Conservation (phyloP, 2,888 invertebrate genomes). For the Achlya flavicornis region DNA sequence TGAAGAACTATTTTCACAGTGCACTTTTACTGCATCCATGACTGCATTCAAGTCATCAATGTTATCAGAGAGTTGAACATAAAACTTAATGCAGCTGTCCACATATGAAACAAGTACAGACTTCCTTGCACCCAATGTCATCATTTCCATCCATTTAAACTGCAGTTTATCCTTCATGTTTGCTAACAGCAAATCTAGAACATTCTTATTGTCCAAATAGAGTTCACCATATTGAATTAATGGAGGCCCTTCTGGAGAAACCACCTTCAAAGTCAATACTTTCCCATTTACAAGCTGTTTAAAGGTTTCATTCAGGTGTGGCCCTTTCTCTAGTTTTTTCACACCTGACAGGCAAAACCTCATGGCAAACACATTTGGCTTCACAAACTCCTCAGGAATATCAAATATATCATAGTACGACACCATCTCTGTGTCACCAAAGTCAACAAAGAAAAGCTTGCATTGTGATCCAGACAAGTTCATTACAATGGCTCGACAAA, state of each 20-base stretch:
- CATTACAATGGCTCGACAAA: slow-evolving; percentile 91
- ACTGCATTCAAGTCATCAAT: slow-evolving; percentile 85
- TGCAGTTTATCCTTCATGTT: slow-evolving; percentile 72
- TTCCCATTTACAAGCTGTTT: slow-evolving; percentile 86
- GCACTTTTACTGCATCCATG: slow-evolving; percentile 86
- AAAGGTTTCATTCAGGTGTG: slow-evolving; percentile 87
- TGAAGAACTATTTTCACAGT: slow-evolving; percentile 80
- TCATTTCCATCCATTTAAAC: slow-evolving; percentile 68
- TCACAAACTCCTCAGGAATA: slow-evolving; percentile 88
- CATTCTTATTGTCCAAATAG: slow-evolving; percentile 83
- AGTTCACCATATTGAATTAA: slow-evolving; percentile 90
- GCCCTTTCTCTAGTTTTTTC: slow-evolving; percentile 84
- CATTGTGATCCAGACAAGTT: slow-evolving; percentile 88
- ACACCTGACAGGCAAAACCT: slow-evolving; percentile 89
- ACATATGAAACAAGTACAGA: slow-evolving; percentile 86
- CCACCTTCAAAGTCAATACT: slow-evolving; percentile 86
- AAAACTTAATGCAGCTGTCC: slow-evolving; percentile 89
- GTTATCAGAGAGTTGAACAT: slow-evolving; percentile 87
- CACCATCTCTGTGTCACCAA: slow-evolving; percentile 90
- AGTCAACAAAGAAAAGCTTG: slow-evolving; percentile 92
- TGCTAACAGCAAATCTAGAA: slow-evolving; percentile 82
- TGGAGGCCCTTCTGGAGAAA: slow-evolving; percentile 87
- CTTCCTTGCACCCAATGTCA: slow-evolving; percentile 62
- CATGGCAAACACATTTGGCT: slow-evolving; percentile 89
- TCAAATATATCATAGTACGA: slow-evolving; percentile 89